A percentile compares a stretch with the other conserved stretches of the same genome.
phyloP scores from a whole-genome alignment of 2,888 invertebrate genomes.

The Pedicia rivosa region DNA sequence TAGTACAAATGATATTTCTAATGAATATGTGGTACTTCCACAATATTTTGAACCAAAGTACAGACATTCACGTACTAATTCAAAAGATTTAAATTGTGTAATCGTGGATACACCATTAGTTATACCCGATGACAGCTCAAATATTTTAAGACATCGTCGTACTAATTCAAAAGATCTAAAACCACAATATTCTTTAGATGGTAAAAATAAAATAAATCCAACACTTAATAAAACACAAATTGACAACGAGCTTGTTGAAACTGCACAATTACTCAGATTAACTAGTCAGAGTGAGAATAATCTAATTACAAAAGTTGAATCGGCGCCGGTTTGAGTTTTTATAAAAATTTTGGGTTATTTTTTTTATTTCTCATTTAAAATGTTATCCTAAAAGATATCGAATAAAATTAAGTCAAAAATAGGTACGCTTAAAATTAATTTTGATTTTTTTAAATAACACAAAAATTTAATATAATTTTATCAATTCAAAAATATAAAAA shows the following conservation, averaged over 20 bases:
- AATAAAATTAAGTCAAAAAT: too few species aligned
- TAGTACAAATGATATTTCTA: conserved; percentile 2
- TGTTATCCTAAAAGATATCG: too few species aligned
- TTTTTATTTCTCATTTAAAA: too few species aligned
- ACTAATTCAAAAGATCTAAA: conserved; percentile 40
- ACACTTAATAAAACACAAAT: conserved; percentile 29
- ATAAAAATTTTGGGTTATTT: too few species aligned
- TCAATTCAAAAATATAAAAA: too few species aligned
- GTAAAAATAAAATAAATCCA: conserved; percentile 19
- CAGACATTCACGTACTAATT: conserved; percentile 36
- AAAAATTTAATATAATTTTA: too few species aligned
- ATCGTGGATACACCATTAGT: too few species aligned
- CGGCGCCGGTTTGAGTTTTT: too few species aligned
- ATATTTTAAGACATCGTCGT: conserved; percentile 38
- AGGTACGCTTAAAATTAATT: too few species aligned
- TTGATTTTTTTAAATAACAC: too few species aligned
- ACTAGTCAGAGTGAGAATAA: conserved; percentile 7
- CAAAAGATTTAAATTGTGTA: conserved; percentile 26
- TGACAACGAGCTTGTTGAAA: conserved; percentile 22
- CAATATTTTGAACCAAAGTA: conserved; percentile 11
- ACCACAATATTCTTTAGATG: conserved; percentile 4
- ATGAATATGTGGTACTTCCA: not conserved
- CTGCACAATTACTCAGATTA: conserved; percentile 10
- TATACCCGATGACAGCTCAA: conserved; percentile 1
- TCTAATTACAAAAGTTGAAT: too few species aligned